A percentile compares a stretch with the other conserved stretches of the same genome.
Conservation (phyloP, 2,888 invertebrate species). For the Sminthurinus aureus region DNA sequence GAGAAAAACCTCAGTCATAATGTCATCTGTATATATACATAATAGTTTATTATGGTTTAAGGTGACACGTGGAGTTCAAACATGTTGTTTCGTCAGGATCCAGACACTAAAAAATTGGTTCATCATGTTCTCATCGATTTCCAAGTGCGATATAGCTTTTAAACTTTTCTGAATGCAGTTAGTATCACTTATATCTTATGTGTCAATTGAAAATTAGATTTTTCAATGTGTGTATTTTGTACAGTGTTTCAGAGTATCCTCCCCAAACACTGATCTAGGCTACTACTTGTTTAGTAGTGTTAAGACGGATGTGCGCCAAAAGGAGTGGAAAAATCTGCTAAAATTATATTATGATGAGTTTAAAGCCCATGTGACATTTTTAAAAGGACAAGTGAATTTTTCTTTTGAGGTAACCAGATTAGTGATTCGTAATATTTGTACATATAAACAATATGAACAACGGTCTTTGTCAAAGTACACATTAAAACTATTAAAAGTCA, state of each 20-base stretch:
- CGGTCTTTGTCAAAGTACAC: no score
- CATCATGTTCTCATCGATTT: slow-evolving; percentile 4
- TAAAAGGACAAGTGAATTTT: slow-evolving; percentile 24
- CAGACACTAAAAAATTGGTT: not conserved
- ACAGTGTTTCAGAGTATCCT: no score
- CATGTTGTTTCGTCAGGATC: not conserved
- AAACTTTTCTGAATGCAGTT: not conserved
- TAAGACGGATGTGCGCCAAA: slow-evolving; percentile 27
- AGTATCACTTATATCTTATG: not conserved
- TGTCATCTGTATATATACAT: not conserved
- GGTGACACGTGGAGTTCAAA: not conserved
- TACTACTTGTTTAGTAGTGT: not conserved
- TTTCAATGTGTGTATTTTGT: not conserved
- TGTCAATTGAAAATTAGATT: not conserved
- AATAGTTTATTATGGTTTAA: not conserved
- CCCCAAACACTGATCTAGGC: no score
- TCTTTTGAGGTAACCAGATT: slow-evolving; percentile 28
- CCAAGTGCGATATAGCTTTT: not conserved
- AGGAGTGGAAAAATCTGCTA: slow-evolving; percentile 37
- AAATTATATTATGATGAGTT: slow-evolving; percentile 36
- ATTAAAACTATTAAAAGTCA: not conserved
- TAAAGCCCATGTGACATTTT: not conserved
- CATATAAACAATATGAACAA: no score
- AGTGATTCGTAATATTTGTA: not conserved
- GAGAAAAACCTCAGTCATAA: no score